phyloP scores from a whole-genome alignment of 2,888 invertebrate genomes.

The Protophormia terraenovae region DNA sequence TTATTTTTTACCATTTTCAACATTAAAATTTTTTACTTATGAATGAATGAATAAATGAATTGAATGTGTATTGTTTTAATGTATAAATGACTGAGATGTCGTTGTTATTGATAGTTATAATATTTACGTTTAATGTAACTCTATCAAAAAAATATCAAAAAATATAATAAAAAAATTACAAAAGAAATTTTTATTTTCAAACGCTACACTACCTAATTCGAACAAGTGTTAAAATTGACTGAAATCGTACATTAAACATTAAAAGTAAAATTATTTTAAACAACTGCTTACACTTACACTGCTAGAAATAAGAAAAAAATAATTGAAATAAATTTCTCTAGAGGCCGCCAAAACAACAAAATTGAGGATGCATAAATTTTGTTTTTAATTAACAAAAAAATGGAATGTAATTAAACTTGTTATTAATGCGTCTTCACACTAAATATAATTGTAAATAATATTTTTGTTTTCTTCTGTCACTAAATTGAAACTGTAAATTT shows the following conservation, averaged over 20 bases:
- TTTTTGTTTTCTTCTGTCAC: background rate
- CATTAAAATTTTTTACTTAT: conserved; percentile 26
- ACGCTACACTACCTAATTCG: conserved; percentile 51
- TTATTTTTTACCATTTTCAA: background rate
- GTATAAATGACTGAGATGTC: conserved; percentile 18
- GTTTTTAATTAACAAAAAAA: conserved; percentile 47
- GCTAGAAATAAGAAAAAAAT: conserved; percentile 32
- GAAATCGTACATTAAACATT: conserved; percentile 41
- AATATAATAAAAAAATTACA: background rate
- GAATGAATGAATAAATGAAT: conserved; percentile 21
- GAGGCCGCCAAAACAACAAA: conserved; percentile 43
- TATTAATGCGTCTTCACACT: conserved; percentile 4
- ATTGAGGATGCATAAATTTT: conserved; percentile 58
- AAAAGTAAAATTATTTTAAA: conserved; percentile 16
- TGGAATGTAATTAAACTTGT: conserved; percentile 41
- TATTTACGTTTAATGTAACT: conserved; percentile 44
- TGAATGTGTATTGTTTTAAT: conserved; percentile 22
- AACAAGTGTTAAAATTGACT: conserved; percentile 64
- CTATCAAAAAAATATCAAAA: background rate
- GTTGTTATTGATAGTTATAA: conserved; percentile 48
- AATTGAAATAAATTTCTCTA: conserved; percentile 50
- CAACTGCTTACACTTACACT: background rate
- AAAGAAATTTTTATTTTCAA: conserved; percentile 23
- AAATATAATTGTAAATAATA: background rate
- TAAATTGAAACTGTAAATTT: background rate